Percentiles rank a stretch among this genome's conserved stretches.
phyloP scores from a whole-genome alignment of 2,888 invertebrate genomes.

The Conomelus anceps region DNA sequence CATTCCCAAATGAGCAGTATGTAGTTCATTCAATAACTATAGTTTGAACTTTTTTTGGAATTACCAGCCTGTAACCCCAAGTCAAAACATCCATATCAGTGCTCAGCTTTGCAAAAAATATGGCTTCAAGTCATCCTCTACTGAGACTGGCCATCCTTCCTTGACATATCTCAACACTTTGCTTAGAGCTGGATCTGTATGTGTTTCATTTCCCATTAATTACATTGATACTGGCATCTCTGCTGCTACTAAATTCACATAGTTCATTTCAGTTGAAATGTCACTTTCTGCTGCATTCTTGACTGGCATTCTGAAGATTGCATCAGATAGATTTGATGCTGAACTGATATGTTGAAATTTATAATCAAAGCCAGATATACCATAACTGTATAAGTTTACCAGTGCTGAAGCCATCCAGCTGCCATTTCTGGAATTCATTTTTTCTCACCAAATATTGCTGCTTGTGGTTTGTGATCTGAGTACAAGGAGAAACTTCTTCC shows the following conservation, averaged over 20 bases:
- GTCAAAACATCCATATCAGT: neutral
- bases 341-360: conserved; percentile 28
- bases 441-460: conserved; percentile 36
- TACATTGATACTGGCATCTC: conserved; percentile 11
- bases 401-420: conserved; percentile 37
- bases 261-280: neutral
- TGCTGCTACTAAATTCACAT: conserved; percentile 4
- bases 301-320: neutral
- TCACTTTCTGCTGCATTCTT: neutral
- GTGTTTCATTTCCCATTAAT: neutral
- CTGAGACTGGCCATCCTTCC: neutral
- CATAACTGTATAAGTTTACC: no score
- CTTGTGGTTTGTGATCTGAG: conserved; percentile 39
- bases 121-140: no score
- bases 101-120: conserved; percentile 3
- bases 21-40: no score
- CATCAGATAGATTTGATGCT: neutral
- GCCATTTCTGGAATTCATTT: conserved; percentile 38
- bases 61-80: conserved; percentile 8
- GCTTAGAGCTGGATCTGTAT: neutral
- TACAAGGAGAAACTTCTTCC: conserved; percentile 37
- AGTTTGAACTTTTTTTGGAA: neutral
- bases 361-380: conserved; percentile 29
- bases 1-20: no score
- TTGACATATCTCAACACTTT: neutral